Evolutionary conservation across 2,113 vertebrate genomes (phyloP).

Genomic region (Scalopus aquaticus): DNA sequence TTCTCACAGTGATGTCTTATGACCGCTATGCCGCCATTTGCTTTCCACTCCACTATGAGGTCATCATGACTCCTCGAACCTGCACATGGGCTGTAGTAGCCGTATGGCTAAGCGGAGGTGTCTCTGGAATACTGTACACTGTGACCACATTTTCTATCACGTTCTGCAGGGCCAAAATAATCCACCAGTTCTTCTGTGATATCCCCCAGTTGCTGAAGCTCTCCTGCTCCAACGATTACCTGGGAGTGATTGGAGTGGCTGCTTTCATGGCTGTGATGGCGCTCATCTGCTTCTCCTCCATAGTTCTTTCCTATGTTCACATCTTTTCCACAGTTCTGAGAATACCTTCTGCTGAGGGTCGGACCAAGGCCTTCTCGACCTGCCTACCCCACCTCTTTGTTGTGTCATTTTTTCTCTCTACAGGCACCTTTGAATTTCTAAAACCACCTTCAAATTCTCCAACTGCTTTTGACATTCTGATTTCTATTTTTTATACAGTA

Average conservation of each 20-base stretch:
- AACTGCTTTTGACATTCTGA: slow-evolving; percentile 28
- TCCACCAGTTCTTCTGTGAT: slow-evolving; percentile 77
- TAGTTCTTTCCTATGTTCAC: slow-evolving; percentile 54
- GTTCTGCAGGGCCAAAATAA: slow-evolving; percentile 57
- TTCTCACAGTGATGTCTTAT: slow-evolving; percentile 70
- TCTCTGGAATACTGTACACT: slow-evolving; percentile 59
- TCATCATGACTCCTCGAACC: slow-evolving; percentile 35
- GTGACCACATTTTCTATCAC: slow-evolving; percentile 42
- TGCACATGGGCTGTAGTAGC: slow-evolving; percentile 19
- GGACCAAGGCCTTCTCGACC: slow-evolving; percentile 65
- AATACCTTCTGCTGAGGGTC: slow-evolving; percentile 47
- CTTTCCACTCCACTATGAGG: slow-evolving; percentile 54
- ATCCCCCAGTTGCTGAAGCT: slow-evolving; percentile 70
- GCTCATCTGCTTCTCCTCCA: slow-evolving; percentile 43
- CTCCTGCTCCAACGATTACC: slow-evolving; percentile 51
- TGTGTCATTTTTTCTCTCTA: slow-evolving; percentile 60
- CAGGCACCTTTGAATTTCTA: slow-evolving; percentile 61
- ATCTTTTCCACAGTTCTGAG: slow-evolving; percentile 67
- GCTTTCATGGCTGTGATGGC: slow-evolving; percentile 21
- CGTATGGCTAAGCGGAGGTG: slow-evolving; percentile 20
- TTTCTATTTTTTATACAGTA: slow-evolving; percentile 65
- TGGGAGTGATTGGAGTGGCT: slow-evolving; percentile 5
- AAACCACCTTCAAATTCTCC: slow-evolving; percentile 54
- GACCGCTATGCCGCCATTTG: slow-evolving; percentile 65
- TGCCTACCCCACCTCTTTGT: slow-evolving; percentile 70